Evolutionary conservation across 2,888 invertebrate species (phyloP).

Genomic region (Harpalus rubripes): DNA sequence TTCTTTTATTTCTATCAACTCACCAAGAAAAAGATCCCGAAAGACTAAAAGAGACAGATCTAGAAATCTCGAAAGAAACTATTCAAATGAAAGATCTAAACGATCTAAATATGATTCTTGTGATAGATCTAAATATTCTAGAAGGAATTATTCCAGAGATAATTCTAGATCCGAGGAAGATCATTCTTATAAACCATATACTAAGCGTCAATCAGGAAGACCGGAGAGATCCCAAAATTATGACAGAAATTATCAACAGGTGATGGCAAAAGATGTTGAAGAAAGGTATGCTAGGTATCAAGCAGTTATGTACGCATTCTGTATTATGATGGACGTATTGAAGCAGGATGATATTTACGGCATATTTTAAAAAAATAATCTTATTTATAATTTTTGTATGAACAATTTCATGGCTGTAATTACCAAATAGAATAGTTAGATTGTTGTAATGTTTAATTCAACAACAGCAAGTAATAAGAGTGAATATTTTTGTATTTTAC

Average conservation of each 20-base stretch:
- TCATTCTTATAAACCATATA: no score
- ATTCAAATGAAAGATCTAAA: neutral
- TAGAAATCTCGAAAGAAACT: neutral
- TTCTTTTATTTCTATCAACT: constrained; percentile 14
- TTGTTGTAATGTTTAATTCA: no score
- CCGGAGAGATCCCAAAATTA: constrained; percentile 16
- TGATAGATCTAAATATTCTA: constrained; percentile 21
- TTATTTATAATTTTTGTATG: constrained; percentile 20
- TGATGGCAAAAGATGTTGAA: constrained; percentile 34
- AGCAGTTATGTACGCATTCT: constrained; percentile 63
- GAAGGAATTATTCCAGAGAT: neutral
- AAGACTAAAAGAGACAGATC: constrained; percentile 6
- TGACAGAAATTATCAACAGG: constrained; percentile 36
- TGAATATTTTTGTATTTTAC: no score
- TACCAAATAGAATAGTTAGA: constrained; percentile 29
- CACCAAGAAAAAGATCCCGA: constrained; percentile 12
- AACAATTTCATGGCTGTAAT: no score
- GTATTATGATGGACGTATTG: constrained; percentile 58
- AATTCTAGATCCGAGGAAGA: constrained; percentile 6
- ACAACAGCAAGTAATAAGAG: no score
- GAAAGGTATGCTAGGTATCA: constrained; percentile 61
- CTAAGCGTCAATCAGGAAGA: constrained; percentile 2
- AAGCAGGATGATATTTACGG: constrained; percentile 58
- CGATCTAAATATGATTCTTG: neutral
- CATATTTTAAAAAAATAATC: constrained; percentile 24